Evolutionary conservation across 2,888 invertebrate species (phyloP).

Genomic region (Trichogramma evanescens): DNA sequence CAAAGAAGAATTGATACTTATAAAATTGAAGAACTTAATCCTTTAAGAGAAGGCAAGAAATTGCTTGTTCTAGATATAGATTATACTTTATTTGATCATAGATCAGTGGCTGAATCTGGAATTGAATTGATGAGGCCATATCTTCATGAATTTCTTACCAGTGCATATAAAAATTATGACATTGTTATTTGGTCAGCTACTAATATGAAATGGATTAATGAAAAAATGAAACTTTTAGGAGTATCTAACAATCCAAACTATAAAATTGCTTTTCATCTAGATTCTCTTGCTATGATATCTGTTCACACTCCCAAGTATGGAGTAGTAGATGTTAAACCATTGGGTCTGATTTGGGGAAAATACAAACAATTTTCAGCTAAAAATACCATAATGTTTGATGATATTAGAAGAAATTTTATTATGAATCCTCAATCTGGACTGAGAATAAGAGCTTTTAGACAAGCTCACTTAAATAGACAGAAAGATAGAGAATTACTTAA

Average conservation of each 20-base stretch:
- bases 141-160: slow-evolving; percentile 86
- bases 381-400: slow-evolving; percentile 98
- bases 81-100: slow-evolving; percentile 93
- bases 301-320: slow-evolving; percentile 87
- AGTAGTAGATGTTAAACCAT: slow-evolving; percentile 87
- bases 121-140: slow-evolving; percentile 89
- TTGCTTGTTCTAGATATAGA: slow-evolving; percentile 91
- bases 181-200: slow-evolving; percentile 99
- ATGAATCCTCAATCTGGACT: slow-evolving; percentile 96
- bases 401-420: slow-evolving; percentile 88
- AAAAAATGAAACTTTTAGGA: slow-evolving; percentile 89
- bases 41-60: slow-evolving; percentile 78
- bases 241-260: slow-evolving; percentile 76
- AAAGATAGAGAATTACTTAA: slow-evolving; percentile 77
- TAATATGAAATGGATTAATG: slow-evolving; percentile 97
- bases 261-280: slow-evolving; percentile 87
- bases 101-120: slow-evolving; percentile 83
- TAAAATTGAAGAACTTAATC: slow-evolving; percentile 72
- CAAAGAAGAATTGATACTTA: slow-evolving; percentile 78
- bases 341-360: slow-evolving; percentile 96
- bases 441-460: slow-evolving; percentile 81
- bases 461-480: slow-evolving; percentile 81
- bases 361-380: slow-evolving; percentile 79
- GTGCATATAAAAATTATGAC: slow-evolving; percentile 84
- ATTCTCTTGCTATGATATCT: slow-evolving; percentile 90